These are phyloP conservation scores for Ridgeia piscesae DNA, from an alignment of 1,140 invertebrate species.

Conservation along the genomic window DNA sequence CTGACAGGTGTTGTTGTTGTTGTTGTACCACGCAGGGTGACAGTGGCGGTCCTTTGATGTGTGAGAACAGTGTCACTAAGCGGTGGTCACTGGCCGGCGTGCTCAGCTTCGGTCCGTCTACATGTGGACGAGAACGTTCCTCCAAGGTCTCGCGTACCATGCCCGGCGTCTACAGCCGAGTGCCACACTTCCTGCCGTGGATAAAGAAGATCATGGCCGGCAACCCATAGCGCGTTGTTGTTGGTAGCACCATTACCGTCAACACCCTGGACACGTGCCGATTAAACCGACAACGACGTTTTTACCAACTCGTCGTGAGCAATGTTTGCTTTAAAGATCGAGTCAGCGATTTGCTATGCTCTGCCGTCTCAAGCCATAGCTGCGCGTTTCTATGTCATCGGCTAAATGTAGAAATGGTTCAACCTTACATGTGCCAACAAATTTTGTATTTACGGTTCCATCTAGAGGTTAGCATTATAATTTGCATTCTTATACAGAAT, in stretches of 20 bases:
- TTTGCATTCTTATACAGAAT: no score
- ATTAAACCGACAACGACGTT: no score
- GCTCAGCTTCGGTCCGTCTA: slow-evolving; percentile 68
- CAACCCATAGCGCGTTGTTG: background rate
- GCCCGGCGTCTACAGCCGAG: background rate
- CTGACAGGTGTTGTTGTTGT: background rate
- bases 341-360: no score
- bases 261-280: background rate
- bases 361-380: no score
- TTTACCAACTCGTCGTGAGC: no score
- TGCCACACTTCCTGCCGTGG: background rate
- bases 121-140: background rate
- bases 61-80: slow-evolving; percentile 72
- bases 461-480: no score
- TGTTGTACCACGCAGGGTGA: slow-evolving; percentile 69
- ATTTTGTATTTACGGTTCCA: no score
- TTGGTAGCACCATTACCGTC: background rate
- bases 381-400: no score
- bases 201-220: background rate
- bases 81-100: slow-evolving; percentile 88
- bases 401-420: no score
- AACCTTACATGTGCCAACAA: no score
- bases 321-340: no score
- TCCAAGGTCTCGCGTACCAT: background rate
- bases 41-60: slow-evolving; percentile 85